Base-by-base conservation (phyloP, 2,113 vertebrate genomes). In the Proteles cristata region DNA sequence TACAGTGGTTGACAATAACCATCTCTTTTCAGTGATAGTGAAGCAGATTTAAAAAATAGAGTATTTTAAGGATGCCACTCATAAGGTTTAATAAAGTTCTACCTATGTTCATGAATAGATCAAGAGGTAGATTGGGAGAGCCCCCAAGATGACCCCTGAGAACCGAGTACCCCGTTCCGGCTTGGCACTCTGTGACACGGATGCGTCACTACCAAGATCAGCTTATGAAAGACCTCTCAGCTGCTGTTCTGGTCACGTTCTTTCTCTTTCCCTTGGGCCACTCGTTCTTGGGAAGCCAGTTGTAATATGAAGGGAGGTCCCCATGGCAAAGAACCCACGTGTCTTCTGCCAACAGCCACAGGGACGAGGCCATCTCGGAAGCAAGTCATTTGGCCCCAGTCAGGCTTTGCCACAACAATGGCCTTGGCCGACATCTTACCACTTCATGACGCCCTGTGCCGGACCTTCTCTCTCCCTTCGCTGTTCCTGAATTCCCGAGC, bases 261-360 rank as follows among this genome's bases (percentile, higher is more conserved):
- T 69, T 35, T 48, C 23, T 19, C 80, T 63, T 17, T 31, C 23
- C 19, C 7, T 58, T 7, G 23, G 12, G 14, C 50, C 39, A 17
- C 53, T 73, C 85, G 3, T 19, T 63, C 66, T 31, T 2, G 25
- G 79, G 50, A 71, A 50, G 71, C 31, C 65, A 4, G 63, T 9
- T 65, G 33, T 43, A n/a, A 69, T 11, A 21, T 31, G 39, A 66
- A 50, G 43, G 31, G 31, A 48, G 68, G 25, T 3, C 23, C 80
- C 10, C 4, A 0, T 6, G 48, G 35, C 28, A 11, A 50, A 16
- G 39, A 45, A 3, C 35, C 7, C 31, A 11, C 7, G 7, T 4
- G 43, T 15, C 79, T 79, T 63, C n/a, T 31, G 61, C 92, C 61
- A 87, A 19, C 17, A n/a, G n/a, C 61, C 26, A 17, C 71, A 28